A percentile compares a stretch with the other conserved stretches of the same genome.
Conservation (phyloP, 2,888 invertebrate species). For the Himalopsyche kuldschensis region DNA sequence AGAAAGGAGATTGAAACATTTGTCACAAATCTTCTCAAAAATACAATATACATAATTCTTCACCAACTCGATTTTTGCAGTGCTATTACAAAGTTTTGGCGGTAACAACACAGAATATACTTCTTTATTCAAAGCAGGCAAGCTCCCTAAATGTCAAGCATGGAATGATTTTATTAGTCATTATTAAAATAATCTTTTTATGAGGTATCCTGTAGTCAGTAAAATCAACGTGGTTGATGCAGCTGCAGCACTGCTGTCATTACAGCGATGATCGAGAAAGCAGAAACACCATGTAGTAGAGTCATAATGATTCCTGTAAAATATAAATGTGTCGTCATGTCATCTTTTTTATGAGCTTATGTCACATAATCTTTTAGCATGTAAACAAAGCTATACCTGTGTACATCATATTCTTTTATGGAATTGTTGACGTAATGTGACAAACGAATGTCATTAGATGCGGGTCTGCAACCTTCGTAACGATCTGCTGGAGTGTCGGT, state of each 20-base stretch:
- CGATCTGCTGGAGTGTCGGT: slow-evolving; percentile 89
- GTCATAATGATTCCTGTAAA: slow-evolving; percentile 75
- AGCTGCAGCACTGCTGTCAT: slow-evolving; percentile 52
- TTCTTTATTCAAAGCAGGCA: too few relatives aligned
- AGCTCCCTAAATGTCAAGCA: too few relatives aligned
- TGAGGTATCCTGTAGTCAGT: background rate
- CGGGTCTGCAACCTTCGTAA: slow-evolving; percentile 86
- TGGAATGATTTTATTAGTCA: background rate
- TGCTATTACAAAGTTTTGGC: too few relatives aligned
- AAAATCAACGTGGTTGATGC: slow-evolving; percentile 1
- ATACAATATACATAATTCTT: too few relatives aligned
- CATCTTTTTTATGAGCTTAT: too few relatives aligned
- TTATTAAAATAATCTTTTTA: background rate
- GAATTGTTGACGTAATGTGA: slow-evolving; percentile 87
- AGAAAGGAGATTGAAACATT: too few relatives aligned
- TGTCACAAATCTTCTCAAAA: too few relatives aligned
- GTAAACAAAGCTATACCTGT: slow-evolving; percentile 58
- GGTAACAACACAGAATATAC: too few relatives aligned
- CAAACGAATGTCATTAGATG: slow-evolving; percentile 75
- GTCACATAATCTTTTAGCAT: too few relatives aligned
- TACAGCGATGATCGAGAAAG: slow-evolving; percentile 88
- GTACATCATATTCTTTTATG: slow-evolving; percentile 82
- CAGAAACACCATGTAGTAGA: slow-evolving; percentile 87
- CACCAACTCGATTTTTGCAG: too few relatives aligned
- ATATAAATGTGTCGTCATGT: slow-evolving; percentile 24